These are phyloP conservation scores for Presbytis comata DNA, from an alignment of 2,797 vertebrate genomes.

Conservation along the genomic window DNA sequence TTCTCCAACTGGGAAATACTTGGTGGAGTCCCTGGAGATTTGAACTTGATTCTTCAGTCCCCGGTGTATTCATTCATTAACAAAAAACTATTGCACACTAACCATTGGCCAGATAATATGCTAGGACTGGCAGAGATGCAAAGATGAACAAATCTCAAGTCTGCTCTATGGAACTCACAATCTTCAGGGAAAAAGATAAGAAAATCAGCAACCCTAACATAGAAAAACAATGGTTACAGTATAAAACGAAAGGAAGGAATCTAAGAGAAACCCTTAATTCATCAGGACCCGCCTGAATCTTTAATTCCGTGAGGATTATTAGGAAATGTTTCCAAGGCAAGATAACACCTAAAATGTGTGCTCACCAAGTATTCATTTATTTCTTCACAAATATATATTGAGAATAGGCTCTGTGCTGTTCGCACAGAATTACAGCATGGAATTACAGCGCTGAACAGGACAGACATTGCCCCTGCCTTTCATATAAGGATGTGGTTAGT, in stretches of 20 bases:
- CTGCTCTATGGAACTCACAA: not conserved
- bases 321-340: constrained; percentile 1
- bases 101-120: not conserved
- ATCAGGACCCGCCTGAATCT: not conserved
- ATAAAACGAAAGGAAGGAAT: not conserved
- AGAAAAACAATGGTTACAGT: not conserved
- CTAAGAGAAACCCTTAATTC: not conserved
- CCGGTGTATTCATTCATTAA: not conserved
- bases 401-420: not conserved
- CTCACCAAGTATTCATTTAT: not conserved
- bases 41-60: not conserved
- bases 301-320: not conserved
- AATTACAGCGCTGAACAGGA: not conserved
- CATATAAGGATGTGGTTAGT: not conserved
- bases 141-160: not conserved
- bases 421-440: not conserved
- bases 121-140: not conserved
- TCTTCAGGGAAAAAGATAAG: not conserved
- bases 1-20: not conserved
- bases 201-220: not conserved
- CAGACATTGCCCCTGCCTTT: not conserved
- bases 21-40: not conserved
- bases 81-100: not conserved
- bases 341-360: not conserved
- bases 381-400: not conserved